Evolutionary conservation across 2,888 invertebrate genomes (phyloP).

Genomic region (Lochmaea crataegi): DNA sequence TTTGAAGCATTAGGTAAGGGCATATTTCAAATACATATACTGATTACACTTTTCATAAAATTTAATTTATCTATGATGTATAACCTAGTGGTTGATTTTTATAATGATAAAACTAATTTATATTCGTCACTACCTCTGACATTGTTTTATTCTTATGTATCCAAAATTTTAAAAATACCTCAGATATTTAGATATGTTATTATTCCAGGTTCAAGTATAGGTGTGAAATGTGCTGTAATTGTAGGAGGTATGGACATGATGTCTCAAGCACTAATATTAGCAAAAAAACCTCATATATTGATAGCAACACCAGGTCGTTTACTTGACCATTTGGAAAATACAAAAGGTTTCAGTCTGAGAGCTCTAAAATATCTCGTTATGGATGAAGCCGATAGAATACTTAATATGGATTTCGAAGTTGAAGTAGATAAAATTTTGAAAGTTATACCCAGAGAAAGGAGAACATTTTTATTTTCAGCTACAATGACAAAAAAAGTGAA

Average conservation of each 20-base stretch:
- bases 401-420: slow-evolving; percentile 99
- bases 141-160: not conserved
- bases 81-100: not conserved
- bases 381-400: slow-evolving; percentile 99
- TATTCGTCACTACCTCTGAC: slow-evolving; percentile 63
- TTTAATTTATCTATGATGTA: not conserved
- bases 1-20: slow-evolving; percentile 91
- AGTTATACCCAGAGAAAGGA: slow-evolving; percentile 89
- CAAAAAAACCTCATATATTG: slow-evolving; percentile 96
- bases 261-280: slow-evolving; percentile 88
- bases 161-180: not conserved
- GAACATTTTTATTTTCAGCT: slow-evolving; percentile 95
- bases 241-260: slow-evolving; percentile 99
- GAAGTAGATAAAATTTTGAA: slow-evolving; percentile 97
- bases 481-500: slow-evolving; percentile 99
- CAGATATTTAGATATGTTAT: not conserved
- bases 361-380: slow-evolving; percentile 76
- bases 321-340: slow-evolving; percentile 96
- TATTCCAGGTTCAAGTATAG: slow-evolving; percentile 81
- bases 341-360: slow-evolving; percentile 89
- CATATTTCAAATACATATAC: not conserved
- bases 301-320: slow-evolving; percentile 97
- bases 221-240: slow-evolving; percentile 94
- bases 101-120: slow-evolving; percentile 37
- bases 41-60: too few species aligned